A percentile compares a stretch with the other conserved stretches of the same genome.
Conservation (phyloP, 2,797 vertebrate genomes). For the Enteromius thamalakanensis region DNA sequence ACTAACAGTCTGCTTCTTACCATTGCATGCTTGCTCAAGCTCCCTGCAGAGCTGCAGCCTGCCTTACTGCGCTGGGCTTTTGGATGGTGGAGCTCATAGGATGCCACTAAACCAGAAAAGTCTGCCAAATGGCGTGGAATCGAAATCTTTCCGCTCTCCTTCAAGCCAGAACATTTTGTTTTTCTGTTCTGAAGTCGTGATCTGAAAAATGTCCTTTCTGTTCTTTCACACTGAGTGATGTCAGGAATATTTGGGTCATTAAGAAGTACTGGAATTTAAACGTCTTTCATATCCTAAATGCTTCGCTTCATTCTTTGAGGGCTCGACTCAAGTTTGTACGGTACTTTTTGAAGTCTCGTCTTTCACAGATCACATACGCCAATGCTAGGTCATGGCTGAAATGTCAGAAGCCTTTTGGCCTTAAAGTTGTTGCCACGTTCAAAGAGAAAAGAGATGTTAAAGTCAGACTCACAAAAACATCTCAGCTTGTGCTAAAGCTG, state of each 20-base stretch:
- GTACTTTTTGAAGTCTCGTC: neutral
- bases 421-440: conserved; percentile 7
- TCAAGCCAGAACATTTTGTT: conserved; percentile 50
- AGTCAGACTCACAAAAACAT: neutral
- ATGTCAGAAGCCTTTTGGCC: conserved; percentile 38
- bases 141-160: conserved; percentile 32
- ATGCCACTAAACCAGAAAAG: conserved; percentile 54
- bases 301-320: neutral
- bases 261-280: conserved; percentile 24
- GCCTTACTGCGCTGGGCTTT: conserved; percentile 48
- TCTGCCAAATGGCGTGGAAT: conserved; percentile 48
- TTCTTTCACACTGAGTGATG: conserved; percentile 42
- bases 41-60: conserved; percentile 56
- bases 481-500: too few relatives aligned
- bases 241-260: conserved; percentile 40
- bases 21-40: conserved; percentile 54
- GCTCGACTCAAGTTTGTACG: neutral
- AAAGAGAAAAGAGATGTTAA: conserved; percentile 12
- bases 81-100: conserved; percentile 45
- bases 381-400: conserved; percentile 20
- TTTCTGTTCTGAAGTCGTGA: conserved; percentile 43
- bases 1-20: conserved; percentile 62
- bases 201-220: conserved; percentile 48
- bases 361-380: neutral
- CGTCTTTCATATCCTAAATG: neutral